These are phyloP conservation scores for Promerops cafer DNA, from an alignment of 2,113 vertebrate species.

Conservation along the genomic window DNA sequence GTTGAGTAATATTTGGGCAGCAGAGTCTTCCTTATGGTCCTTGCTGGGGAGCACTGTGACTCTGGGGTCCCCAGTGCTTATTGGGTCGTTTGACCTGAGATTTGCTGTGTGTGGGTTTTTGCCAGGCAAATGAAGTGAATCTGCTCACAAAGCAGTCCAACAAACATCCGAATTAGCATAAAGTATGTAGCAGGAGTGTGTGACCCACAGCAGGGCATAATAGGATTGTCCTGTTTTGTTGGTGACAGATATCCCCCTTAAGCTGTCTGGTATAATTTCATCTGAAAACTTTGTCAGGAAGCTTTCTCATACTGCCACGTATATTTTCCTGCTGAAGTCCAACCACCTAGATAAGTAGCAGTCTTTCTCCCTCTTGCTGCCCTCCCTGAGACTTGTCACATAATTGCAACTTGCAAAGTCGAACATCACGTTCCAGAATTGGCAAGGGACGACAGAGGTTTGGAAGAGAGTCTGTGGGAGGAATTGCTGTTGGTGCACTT, in stretches of 20 bases:
- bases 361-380: neutral
- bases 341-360: neutral
- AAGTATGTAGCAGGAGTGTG: neutral
- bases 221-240: neutral
- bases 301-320: neutral
- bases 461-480: neutral
- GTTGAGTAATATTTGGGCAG: neutral
- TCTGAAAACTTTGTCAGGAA: neutral
- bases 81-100: neutral
- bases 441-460: accelerated
- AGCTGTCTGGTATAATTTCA: neutral
- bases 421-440: neutral
- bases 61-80: neutral
- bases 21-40: neutral
- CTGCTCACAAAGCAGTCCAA: neutral
- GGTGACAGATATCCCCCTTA: neutral
- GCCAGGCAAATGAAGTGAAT: neutral
- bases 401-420: neutral
- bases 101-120: neutral
- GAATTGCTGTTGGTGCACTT: neutral
- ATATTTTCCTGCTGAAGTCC: neutral
- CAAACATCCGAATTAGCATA: neutral
- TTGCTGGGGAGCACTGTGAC: neutral
- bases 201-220: neutral
- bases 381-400: neutral